Conservation (phyloP, 2,888 invertebrate species). For the Vesta saturnalis region DNA sequence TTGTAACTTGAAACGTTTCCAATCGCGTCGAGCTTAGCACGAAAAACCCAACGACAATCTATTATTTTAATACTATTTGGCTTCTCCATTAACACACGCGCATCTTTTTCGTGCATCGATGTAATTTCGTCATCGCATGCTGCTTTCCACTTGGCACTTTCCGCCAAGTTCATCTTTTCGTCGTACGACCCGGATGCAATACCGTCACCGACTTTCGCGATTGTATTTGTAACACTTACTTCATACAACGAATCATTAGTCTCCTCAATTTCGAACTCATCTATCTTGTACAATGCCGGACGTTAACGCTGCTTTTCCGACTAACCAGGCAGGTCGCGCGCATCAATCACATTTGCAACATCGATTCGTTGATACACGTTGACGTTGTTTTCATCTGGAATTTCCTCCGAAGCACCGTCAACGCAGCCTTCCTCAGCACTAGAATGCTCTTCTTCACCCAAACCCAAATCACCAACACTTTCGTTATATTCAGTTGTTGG, state of each 20-base stretch:
- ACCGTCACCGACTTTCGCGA: slow-evolving; percentile 4
- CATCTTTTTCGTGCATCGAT: slow-evolving; percentile 28
- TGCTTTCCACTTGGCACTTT: slow-evolving; percentile 28
- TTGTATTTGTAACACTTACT: not conserved
- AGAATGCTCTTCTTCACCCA: not conserved
- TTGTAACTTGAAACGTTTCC: not conserved
- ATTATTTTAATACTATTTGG: slow-evolving; percentile 26
- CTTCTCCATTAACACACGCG: slow-evolving; percentile 24
- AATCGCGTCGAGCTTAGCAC: not conserved
- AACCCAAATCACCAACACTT: not conserved
- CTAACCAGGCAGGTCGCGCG: not conserved
- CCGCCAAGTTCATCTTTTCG: slow-evolving; percentile 8
- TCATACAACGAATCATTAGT: slow-evolving; percentile 6
- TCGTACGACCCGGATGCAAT: slow-evolving; percentile 9
- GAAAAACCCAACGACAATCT: not conserved
- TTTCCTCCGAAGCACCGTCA: not conserved
- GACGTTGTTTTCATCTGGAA: not conserved
- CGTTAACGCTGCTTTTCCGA: slow-evolving; percentile 6
- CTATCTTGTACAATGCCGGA: not conserved
- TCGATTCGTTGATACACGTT: not conserved
- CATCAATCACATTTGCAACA: slow-evolving; percentile 4
- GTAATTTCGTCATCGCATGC: slow-evolving; percentile 37
- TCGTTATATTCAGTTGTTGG: no score
- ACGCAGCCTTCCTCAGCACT: not conserved
- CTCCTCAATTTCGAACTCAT: not conserved